Conservation (phyloP, 1,140 invertebrate species). For the Ruditapes philippinarum region DNA sequence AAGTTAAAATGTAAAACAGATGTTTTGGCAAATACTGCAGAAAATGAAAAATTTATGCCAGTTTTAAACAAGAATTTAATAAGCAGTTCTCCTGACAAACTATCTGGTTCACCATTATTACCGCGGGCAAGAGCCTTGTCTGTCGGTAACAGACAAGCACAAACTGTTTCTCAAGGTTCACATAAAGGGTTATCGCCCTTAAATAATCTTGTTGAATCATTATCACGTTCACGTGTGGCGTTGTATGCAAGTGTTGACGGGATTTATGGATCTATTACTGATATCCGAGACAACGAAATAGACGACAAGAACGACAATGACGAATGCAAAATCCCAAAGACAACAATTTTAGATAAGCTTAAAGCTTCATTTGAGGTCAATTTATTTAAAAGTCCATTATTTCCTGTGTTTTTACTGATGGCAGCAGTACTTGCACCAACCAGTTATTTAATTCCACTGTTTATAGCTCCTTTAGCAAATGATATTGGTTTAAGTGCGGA, state of each 20-base stretch:
- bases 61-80: not conserved
- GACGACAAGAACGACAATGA: not conserved
- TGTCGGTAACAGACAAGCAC: not conserved
- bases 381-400: constrained; percentile 35
- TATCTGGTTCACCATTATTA: constrained; percentile 18
- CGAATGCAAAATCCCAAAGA: not conserved
- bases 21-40: not conserved
- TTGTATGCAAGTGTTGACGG: constrained; percentile 48
- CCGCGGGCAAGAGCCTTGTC: constrained; percentile 39
- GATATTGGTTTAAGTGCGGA: constrained; percentile 21
- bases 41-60: not conserved
- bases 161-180: not conserved
- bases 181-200: constrained; percentile 6
- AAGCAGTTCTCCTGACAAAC: not conserved
- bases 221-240: constrained; percentile 43
- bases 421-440: constrained; percentile 30
- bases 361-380: constrained; percentile 30
- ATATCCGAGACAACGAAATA: constrained; percentile 27
- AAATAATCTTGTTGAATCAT: constrained; percentile 39
- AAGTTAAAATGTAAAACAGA: not conserved
- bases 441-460: not conserved
- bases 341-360: not conserved
- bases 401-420: constrained; percentile 48
- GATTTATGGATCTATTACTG: constrained; percentile 45
- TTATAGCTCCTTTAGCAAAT: constrained; percentile 23